Conservation (phyloP, 1,140 invertebrate species). For the Copidosoma floridanum region DNA sequence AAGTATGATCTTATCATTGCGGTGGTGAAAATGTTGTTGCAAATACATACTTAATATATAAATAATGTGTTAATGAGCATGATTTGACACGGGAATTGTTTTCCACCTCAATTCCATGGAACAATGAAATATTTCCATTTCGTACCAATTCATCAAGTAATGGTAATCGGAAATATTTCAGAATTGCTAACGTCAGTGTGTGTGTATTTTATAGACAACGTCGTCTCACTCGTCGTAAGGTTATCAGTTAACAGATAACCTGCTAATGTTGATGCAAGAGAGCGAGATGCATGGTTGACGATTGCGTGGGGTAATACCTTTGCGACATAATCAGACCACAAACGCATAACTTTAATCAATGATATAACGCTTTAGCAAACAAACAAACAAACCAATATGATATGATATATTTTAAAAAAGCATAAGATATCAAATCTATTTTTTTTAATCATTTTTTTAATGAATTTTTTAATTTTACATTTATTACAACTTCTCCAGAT, state of each 20-base stretch:
- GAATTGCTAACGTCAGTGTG: neutral
- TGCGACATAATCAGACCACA: neutral
- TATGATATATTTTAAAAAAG: too few species aligned
- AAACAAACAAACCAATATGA: too few species aligned
- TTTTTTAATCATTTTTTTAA: too few species aligned
- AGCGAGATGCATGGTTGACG: conserved; percentile 38
- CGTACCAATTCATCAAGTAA: too few species aligned
- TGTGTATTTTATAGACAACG: neutral
- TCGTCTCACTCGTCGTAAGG: conserved; percentile 32
- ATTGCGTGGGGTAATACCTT: conserved; percentile 39
- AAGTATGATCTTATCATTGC: neutral
- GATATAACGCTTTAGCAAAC: too few species aligned
- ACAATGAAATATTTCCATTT: too few species aligned
- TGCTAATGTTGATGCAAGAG: conserved; percentile 36
- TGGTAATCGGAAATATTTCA: neutral
- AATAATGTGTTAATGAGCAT: too few species aligned
- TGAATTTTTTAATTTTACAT: too few species aligned
- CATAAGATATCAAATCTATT: too few species aligned
- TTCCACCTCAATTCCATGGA: too few species aligned
- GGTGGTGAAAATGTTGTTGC: conserved; percentile 1
- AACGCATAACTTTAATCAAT: neutral
- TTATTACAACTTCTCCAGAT: too few species aligned
- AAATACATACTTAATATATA: neutral
- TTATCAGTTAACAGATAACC: conserved; percentile 45
- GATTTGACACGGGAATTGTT: too few species aligned